phyloP scores from a whole-genome alignment of 2,113 vertebrate genomes.

The Rhombomys opimus region DNA sequence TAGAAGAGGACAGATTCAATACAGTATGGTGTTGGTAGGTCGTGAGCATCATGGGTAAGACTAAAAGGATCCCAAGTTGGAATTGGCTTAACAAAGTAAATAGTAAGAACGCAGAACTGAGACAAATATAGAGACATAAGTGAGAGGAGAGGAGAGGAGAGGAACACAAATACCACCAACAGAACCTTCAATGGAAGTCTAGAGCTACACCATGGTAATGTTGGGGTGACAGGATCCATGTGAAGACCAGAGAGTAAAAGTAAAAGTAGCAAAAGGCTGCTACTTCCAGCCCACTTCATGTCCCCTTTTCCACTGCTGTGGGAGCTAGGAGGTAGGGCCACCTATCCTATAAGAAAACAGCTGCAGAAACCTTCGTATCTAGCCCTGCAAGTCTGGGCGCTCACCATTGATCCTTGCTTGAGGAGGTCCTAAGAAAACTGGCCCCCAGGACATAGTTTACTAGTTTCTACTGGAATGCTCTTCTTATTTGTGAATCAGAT shows the following conservation, averaged over 20 bases:
- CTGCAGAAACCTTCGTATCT: neutral
- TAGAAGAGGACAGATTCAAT: neutral
- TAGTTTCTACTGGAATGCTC: neutral
- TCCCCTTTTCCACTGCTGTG: neutral
- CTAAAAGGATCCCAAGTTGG: slow-evolving; percentile 10
- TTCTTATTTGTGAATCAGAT: neutral
- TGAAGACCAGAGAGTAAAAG: neutral
- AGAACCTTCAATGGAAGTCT: neutral
- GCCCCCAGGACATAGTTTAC: neutral
- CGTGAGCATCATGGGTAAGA: neutral
- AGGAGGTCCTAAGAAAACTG: slow-evolving; percentile 16
- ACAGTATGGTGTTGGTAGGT: neutral
- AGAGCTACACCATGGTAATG: neutral
- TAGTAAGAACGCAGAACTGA: slow-evolving; percentile 10
- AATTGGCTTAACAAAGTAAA: slow-evolving; percentile 9
- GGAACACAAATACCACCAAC: neutral
- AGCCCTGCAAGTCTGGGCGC: neutral
- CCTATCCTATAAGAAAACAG: neutral
- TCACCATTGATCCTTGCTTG: neutral
- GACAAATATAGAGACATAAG: neutral
- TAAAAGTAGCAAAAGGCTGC: slow-evolving; percentile 6
- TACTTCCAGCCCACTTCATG: neutral
- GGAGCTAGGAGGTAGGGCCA: neutral
- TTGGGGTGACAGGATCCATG: slow-evolving; percentile 1
- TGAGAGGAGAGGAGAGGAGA: neutral